Evolutionary conservation across 2,888 invertebrate species (phyloP).

Genomic region (Andrena chrysosceles): DNA sequence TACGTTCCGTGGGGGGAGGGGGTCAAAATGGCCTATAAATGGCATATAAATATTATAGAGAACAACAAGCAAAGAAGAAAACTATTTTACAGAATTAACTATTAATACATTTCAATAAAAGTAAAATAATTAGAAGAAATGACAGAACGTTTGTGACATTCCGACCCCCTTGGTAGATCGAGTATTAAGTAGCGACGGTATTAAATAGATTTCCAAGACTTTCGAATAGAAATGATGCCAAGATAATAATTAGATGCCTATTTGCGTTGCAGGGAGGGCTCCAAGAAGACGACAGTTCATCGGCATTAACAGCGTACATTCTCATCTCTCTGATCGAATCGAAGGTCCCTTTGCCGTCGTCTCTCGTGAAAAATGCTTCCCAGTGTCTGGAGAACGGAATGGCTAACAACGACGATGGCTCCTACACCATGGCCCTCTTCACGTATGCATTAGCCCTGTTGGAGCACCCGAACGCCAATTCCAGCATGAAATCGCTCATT

Average conservation of each 20-base stretch:
- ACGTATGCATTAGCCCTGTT: conserved; percentile 86
- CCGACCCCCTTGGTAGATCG: too few species aligned
- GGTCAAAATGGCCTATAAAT: too few species aligned
- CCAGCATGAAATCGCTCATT: conserved; percentile 84
- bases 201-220: too few species aligned
- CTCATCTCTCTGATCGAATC: conserved; percentile 89
- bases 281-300: conserved; percentile 80
- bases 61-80: too few species aligned
- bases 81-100: too few species aligned
- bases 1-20: too few species aligned
- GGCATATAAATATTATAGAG: too few species aligned
- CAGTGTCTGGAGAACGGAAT: conserved; percentile 86
- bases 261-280: conserved; percentile 76
- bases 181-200: too few species aligned
- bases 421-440: conserved; percentile 86
- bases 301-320: conserved; percentile 90
- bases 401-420: conserved; percentile 80
- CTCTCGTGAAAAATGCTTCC: conserved; percentile 87
- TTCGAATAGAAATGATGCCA: too few species aligned
- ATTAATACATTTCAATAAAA: too few species aligned
- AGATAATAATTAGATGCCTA: not conserved
- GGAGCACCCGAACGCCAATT: conserved; percentile 84
- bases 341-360: conserved; percentile 85
- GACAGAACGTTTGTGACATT: too few species aligned
- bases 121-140: too few species aligned